Conservation (phyloP, 1,140 invertebrate species). For the Sweltsa coloradensis region DNA sequence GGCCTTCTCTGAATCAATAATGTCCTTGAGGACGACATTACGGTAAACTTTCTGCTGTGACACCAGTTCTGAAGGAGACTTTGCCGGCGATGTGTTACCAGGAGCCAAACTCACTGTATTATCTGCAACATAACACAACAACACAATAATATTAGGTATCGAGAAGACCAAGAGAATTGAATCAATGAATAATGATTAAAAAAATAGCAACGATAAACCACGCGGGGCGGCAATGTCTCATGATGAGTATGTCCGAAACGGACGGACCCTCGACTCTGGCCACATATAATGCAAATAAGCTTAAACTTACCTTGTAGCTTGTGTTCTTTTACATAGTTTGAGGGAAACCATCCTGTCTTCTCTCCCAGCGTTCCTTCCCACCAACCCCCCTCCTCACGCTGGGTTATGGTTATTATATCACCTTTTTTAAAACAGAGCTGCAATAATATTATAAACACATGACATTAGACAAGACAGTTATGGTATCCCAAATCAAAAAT, state of each 20-base stretch:
- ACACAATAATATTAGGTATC: too few species aligned
- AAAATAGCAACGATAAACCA: too few species aligned
- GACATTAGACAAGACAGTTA: slow-evolving; percentile 7
- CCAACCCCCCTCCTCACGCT: slow-evolving; percentile 84
- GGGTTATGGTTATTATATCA: slow-evolving; percentile 92
- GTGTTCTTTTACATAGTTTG: slow-evolving; percentile 89
- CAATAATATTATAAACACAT: slow-evolving; percentile 24
- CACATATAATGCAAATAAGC: too few species aligned
- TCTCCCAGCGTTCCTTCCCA: slow-evolving; percentile 95
- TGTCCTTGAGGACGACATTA: slow-evolving; percentile 79
- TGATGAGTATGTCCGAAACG: too few species aligned
- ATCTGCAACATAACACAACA: too few species aligned
- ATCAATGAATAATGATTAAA: too few species aligned
- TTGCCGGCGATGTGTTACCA: slow-evolving; percentile 9
- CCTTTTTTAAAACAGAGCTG: slow-evolving; percentile 92
- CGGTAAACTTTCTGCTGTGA: slow-evolving; percentile 52
- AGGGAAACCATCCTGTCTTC: slow-evolving; percentile 96
- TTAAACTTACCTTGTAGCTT: slow-evolving; percentile 37
- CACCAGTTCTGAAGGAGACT: slow-evolving; percentile 25
- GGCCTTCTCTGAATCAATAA: slow-evolving; percentile 82
- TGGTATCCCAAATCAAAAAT: slow-evolving; percentile 6
- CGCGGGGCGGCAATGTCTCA: too few species aligned
- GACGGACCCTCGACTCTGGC: too few species aligned
- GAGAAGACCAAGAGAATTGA: too few species aligned
- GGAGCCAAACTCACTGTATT: too few species aligned